These are phyloP conservation scores for Chloroceryle amazona DNA, from an alignment of 2,797 vertebrate species.

Conservation along the genomic window DNA sequence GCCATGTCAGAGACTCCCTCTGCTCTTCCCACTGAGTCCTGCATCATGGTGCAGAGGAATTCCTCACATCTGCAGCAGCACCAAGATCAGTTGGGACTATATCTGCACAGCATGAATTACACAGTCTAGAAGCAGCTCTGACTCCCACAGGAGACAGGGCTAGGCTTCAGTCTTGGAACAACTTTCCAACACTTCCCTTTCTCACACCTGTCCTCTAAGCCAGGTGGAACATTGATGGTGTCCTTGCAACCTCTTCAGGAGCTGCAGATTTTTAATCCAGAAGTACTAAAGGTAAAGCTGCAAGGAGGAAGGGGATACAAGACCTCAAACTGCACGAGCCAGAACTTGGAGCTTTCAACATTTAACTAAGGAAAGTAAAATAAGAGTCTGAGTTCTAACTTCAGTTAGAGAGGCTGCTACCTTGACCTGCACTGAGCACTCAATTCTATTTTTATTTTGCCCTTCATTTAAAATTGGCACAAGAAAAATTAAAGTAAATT, in stretches of 20 bases:
- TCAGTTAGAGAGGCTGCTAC: background rate
- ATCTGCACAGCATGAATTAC: background rate
- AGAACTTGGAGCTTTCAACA: background rate
- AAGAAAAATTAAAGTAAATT: background rate
- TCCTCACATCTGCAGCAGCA: background rate
- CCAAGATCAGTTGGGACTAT: background rate
- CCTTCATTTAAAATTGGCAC: constrained; percentile 10
- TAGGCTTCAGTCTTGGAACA: background rate
- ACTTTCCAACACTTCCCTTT: background rate
- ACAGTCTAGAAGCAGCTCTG: background rate
- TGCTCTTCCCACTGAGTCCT: background rate
- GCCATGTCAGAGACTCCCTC: background rate
- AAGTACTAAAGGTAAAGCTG: background rate
- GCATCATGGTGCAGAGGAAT: background rate
- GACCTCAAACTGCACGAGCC: background rate
- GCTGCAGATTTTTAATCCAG: background rate
- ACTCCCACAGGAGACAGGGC: background rate
- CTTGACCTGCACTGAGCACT: background rate
- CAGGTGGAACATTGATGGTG: background rate
- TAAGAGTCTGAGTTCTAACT: background rate
- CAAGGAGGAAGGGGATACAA: background rate
- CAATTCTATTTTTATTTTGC: background rate
- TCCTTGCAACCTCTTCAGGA: background rate
- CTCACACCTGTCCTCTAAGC: background rate
- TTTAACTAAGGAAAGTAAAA: background rate